Evolutionary conservation across 2,797 vertebrate genomes (phyloP).

Genomic region (Hypotaenidia philippensis): DNA sequence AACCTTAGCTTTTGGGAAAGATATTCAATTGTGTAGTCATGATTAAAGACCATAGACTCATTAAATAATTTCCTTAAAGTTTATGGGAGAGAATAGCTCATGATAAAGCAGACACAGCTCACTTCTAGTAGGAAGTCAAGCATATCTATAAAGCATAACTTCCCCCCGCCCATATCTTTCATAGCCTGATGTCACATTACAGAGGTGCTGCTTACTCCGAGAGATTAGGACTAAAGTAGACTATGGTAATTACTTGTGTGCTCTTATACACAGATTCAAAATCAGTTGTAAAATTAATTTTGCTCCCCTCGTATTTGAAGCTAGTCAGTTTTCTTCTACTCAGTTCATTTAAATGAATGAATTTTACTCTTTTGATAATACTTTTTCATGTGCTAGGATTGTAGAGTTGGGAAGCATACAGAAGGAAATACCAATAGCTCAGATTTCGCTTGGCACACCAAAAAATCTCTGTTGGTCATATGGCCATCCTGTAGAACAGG

Average conservation of each 20-base stretch:
- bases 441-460: not conserved
- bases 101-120: not conserved
- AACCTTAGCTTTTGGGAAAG: conserved; percentile 11
- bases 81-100: not conserved
- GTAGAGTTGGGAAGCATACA: not conserved
- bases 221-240: not conserved
- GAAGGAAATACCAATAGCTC: not conserved
- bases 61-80: conserved; percentile 2
- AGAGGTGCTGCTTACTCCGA: not conserved
- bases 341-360: not conserved
- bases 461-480: not conserved
- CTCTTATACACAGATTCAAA: not conserved
- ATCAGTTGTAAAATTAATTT: not conserved
- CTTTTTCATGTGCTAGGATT: not conserved
- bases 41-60: conserved; percentile 9
- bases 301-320: not conserved
- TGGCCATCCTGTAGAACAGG: not conserved
- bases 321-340: not conserved
- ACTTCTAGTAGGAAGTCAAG: not conserved
- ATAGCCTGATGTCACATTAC: not conserved
- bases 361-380: not conserved
- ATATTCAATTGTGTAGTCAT: conserved; percentile 15
- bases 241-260: not conserved
- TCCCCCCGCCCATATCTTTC: not conserved
- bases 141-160: not conserved